phyloP scores from a whole-genome alignment of 2,797 vertebrate species.

The Phoxinus dragarum region DNA sequence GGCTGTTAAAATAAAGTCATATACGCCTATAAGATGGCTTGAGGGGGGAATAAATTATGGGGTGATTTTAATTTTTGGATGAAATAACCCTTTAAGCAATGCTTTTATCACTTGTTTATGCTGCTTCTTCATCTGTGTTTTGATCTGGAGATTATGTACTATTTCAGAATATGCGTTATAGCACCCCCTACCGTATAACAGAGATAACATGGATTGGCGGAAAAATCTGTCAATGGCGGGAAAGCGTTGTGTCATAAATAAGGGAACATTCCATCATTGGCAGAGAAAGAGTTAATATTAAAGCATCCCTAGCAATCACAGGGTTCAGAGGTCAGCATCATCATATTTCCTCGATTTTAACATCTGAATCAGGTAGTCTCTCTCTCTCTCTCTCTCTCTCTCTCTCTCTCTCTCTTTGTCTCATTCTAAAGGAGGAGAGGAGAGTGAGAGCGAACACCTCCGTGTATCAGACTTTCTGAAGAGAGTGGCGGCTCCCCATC shows the following conservation, averaged over 20 bases:
- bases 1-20: no score
- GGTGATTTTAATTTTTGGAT: no score
- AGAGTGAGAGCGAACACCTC: conserved; percentile 66
- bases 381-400: conserved; percentile 51
- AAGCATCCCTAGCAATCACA: neutral
- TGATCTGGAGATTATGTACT: neutral
- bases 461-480: conserved; percentile 69
- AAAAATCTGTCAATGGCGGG: neutral
- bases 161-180: neutral
- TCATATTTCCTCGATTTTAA: neutral
- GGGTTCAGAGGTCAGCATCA: neutral
- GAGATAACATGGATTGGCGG: neutral
- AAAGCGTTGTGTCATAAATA: no score
- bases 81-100: neutral
- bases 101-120: neutral
- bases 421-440: conserved; percentile 47
- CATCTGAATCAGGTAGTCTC: conserved; percentile 7
- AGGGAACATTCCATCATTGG: neutral
- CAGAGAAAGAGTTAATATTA: neutral
- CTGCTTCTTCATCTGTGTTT: neutral
- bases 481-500: conserved; percentile 60
- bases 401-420: neutral
- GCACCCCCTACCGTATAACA: neutral
- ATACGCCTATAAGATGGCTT: no score
- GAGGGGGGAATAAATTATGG: no score